phyloP scores from a whole-genome alignment of 2,888 invertebrate genomes.

The Drosophila anomelani region DNA sequence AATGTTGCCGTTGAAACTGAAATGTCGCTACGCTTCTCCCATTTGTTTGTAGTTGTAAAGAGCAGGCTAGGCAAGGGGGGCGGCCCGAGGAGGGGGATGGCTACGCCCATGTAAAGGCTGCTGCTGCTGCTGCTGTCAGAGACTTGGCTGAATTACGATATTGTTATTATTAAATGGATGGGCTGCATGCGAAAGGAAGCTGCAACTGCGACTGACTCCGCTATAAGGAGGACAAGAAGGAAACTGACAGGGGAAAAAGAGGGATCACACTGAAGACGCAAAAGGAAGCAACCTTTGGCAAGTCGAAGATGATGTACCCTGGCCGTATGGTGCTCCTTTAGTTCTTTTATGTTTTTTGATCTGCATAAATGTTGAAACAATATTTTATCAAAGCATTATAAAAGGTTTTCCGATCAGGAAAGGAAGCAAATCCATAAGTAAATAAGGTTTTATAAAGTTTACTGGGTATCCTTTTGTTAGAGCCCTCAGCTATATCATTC shows the following conservation, averaged over 20 bases:
- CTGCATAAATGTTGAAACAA: too few species aligned
- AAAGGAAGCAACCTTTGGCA: background rate
- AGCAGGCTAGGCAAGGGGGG: slow-evolving; percentile 12
- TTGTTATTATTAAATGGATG: slow-evolving; percentile 82
- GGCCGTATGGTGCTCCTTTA: too few species aligned
- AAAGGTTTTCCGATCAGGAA: too few species aligned
- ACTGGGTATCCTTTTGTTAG: background rate
- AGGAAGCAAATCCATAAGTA: too few species aligned
- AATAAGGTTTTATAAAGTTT: background rate
- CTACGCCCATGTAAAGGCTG: slow-evolving; percentile 56
- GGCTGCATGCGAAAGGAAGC: slow-evolving; percentile 47
- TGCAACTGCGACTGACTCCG: slow-evolving; percentile 31
- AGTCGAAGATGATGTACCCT: background rate
- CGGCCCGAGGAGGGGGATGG: background rate
- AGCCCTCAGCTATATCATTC: background rate
- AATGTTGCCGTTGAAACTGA: slow-evolving; percentile 84
- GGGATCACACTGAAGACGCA: slow-evolving; percentile 5
- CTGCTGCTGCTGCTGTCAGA: slow-evolving; percentile 62
- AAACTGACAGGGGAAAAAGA: background rate
- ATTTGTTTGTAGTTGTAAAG: slow-evolving; percentile 40
- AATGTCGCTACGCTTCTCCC: slow-evolving; percentile 71
- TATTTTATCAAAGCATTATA: too few species aligned
- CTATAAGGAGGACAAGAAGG: slow-evolving; percentile 3
- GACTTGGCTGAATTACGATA: slow-evolving; percentile 82
- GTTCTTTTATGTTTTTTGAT: background rate